Evolutionary conservation across 2,113 vertebrate species (phyloP).

Genomic region (Colistium nudipinnis): DNA sequence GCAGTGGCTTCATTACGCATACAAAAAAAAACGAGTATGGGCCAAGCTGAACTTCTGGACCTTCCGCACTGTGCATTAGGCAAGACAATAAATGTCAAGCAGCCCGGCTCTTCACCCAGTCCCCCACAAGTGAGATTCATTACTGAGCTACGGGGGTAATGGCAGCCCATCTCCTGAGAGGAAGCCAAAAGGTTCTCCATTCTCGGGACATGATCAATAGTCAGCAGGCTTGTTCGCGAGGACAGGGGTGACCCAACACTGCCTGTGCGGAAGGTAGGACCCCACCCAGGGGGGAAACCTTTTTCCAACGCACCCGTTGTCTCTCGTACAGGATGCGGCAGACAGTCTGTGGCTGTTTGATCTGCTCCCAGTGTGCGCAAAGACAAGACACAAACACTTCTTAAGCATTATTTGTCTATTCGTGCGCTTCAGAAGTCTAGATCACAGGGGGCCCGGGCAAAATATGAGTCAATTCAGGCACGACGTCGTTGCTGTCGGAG

Average conservation of each 20-base stretch:
- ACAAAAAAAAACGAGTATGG: conserved; percentile 62
- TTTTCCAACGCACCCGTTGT: conserved; percentile 28
- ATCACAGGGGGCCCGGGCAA: conserved; percentile 45
- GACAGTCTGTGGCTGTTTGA: conserved; percentile 24
- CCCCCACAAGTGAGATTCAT: conserved; percentile 78
- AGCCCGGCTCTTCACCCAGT: conserved; percentile 63
- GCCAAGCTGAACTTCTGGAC: conserved; percentile 59
- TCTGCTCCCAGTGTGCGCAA: conserved; percentile 24
- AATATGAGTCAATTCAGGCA: conserved; percentile 65
- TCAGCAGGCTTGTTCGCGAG: conserved; percentile 59
- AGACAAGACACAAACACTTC: conserved; percentile 31
- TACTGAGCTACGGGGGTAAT: conserved; percentile 71
- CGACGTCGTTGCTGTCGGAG: conserved; percentile 66
- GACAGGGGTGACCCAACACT: conserved; percentile 39
- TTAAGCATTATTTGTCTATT: conserved; percentile 40
- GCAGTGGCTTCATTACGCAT: conserved; percentile 59
- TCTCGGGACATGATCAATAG: conserved; percentile 77
- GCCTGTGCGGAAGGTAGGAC: conserved; percentile 42
- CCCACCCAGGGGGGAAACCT: conserved; percentile 16
- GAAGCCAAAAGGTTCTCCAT: conserved; percentile 73
- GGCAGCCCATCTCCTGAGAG: conserved; percentile 74
- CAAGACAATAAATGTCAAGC: conserved; percentile 82
- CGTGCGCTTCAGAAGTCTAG: conserved; percentile 37
- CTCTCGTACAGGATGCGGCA: conserved; percentile 18
- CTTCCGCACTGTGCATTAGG: conserved; percentile 65